These are phyloP conservation scores for Discoglossus pictus DNA, from an alignment of 2,797 vertebrate species.

Conservation along the genomic window DNA sequence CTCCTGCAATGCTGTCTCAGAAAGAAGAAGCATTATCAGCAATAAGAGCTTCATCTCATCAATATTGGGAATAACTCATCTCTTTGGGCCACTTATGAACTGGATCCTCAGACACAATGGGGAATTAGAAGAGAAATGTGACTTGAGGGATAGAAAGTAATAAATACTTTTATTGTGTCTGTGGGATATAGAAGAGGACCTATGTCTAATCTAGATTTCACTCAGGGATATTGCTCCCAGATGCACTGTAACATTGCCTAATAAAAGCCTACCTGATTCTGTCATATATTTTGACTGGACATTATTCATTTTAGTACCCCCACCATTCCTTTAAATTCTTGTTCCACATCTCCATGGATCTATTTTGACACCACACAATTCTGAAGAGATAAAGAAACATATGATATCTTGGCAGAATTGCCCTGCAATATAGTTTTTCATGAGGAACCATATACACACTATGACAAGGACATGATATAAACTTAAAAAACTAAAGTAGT, in stretches of 20 bases:
- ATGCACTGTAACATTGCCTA: slow-evolving; percentile 20
- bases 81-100: not conserved
- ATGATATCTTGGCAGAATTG: slow-evolving; percentile 11
- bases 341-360: not conserved
- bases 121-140: not conserved
- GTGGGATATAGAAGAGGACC: slow-evolving; percentile 5
- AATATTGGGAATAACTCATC: too few relatives aligned
- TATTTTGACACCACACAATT: slow-evolving; percentile 2
- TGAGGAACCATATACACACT: slow-evolving; percentile 1
- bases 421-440: slow-evolving; percentile 9
- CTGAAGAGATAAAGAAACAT: slow-evolving; percentile 7
- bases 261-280: slow-evolving; percentile 9
- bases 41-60: too few relatives aligned
- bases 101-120: not conserved
- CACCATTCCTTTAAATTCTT: not conserved
- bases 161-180: slow-evolving; percentile 11
- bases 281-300: not conserved
- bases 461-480: slow-evolving; percentile 26
- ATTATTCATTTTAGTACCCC: slow-evolving; percentile 13
- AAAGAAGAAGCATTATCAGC: too few relatives aligned
- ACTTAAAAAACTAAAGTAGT: slow-evolving; percentile 11
- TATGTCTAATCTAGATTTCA: slow-evolving; percentile 13
- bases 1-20: too few relatives aligned
- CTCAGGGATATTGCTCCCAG: slow-evolving; percentile 17
- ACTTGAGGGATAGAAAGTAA: not conserved